Conservation (phyloP, 2,888 invertebrate genomes). For the Petrophora chlorosata region DNA sequence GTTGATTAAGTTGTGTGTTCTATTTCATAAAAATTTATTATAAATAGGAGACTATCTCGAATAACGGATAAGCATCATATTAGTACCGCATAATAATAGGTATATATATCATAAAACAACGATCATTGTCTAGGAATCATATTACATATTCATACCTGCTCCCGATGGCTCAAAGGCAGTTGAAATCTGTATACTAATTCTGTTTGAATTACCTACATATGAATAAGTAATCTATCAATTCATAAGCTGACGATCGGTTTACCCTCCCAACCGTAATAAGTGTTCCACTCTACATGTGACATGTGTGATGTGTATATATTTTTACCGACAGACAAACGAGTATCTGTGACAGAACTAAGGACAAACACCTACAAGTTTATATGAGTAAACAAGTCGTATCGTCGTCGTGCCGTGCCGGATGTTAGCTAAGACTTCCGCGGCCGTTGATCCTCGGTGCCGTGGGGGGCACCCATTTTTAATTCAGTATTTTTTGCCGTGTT, state of each 20-base stretch:
- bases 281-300: slow-evolving; percentile 9
- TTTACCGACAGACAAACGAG: slow-evolving; percentile 18
- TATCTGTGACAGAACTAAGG: slow-evolving; percentile 20
- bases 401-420: slow-evolving; percentile 54
- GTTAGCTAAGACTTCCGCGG: slow-evolving; percentile 66
- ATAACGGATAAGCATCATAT: no score
- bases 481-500: slow-evolving; percentile 47
- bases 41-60: no score
- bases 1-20: no score
- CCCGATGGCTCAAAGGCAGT: slow-evolving; percentile 11
- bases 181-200: slow-evolving; percentile 15
- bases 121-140: no score
- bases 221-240: slow-evolving; percentile 21
- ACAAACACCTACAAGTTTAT: slow-evolving; percentile 26
- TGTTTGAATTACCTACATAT: slow-evolving; percentile 13
- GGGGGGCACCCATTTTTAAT: slow-evolving; percentile 53
- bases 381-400: slow-evolving; percentile 40
- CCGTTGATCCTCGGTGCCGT: slow-evolving; percentile 55
- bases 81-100: no score
- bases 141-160: slow-evolving; percentile 16
- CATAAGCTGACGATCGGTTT: slow-evolving; percentile 20
- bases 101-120: no score
- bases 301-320: slow-evolving; percentile 6
- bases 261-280: slow-evolving; percentile 14
- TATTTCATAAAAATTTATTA: no score